phyloP scores from a whole-genome alignment of 2,113 vertebrate species.

The Tichodroma muraria region DNA sequence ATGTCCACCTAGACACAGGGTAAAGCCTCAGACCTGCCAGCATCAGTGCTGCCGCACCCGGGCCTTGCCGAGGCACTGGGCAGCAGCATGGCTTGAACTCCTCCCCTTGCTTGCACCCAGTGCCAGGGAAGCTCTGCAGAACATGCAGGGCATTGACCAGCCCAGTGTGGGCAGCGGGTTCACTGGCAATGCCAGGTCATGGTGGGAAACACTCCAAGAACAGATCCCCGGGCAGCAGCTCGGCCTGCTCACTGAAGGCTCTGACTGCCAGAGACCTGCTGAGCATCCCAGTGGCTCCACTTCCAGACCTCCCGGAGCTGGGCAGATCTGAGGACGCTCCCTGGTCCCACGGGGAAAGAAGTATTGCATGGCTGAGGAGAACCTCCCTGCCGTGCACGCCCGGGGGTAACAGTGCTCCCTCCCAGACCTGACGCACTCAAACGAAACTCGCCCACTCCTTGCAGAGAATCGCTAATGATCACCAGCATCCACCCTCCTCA shows the following conservation, averaged over 20 bases:
- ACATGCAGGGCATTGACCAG: not conserved
- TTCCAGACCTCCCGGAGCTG: not conserved
- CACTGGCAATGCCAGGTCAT: not conserved
- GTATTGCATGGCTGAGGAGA: rapidly evolving
- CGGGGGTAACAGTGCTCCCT: not conserved
- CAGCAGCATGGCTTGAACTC: not conserved
- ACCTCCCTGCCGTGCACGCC: not conserved
- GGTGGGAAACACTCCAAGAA: not conserved
- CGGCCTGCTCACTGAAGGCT: not conserved
- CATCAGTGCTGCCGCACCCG: not conserved
- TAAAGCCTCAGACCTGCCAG: not conserved
- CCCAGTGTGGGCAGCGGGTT: rapidly evolving
- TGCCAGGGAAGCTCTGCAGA: not conserved
- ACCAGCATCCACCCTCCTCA: not conserved
- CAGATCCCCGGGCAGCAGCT: not conserved
- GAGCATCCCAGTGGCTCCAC: not conserved
- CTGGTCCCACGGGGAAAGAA: not conserved
- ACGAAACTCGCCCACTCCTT: not conserved
- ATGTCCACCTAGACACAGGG: not conserved
- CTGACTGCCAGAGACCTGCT: rapidly evolving
- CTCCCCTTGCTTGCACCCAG: not conserved
- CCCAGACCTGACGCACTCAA: not conserved
- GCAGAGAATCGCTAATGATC: not conserved
- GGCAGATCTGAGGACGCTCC: not conserved
- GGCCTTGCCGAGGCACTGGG: rapidly evolving